Percentiles rank a stretch among this genome's conserved stretches.
phyloP scores from a whole-genome alignment of 2,888 invertebrate genomes.

The Oasisia sp. region DNA sequence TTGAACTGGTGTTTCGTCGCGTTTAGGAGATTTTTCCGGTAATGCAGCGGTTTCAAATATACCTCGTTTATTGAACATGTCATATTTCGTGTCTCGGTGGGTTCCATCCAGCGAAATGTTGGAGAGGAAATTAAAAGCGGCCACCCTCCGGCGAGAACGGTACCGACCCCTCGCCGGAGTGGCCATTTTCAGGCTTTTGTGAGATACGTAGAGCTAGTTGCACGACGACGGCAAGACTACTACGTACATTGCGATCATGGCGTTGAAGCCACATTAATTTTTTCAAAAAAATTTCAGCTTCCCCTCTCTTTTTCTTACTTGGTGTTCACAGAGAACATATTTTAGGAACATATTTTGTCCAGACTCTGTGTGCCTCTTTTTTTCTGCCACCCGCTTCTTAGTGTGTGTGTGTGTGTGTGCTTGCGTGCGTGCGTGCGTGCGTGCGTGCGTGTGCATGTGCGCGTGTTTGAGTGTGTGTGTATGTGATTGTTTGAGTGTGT shows the following conservation, averaged over 20 bases:
- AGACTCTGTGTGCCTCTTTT: no score
- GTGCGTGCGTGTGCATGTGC: no score
- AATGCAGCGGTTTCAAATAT: slow-evolving; percentile 17
- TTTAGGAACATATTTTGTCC: no score
- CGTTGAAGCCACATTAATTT: no score
- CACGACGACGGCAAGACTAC: neutral
- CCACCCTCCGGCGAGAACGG: slow-evolving; percentile 36
- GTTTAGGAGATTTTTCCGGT: neutral
- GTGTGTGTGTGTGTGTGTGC: no score
- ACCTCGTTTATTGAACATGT: slow-evolving; percentile 26
- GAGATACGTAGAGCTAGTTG: neutral
- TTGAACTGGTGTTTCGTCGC: neutral
- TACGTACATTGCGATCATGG: neutral
- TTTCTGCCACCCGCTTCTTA: no score
- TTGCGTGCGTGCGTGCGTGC: no score
- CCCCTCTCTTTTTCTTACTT: no score
- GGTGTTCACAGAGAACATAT: no score
- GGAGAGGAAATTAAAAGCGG: slow-evolving; percentile 43
- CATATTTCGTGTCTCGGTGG: slow-evolving; percentile 43
- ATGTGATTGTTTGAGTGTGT: no score
- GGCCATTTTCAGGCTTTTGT: neutral
- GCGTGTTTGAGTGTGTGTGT: no score
- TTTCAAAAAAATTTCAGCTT: no score
- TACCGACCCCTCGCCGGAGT: slow-evolving; percentile 17
- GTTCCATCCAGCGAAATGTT: slow-evolving; percentile 44